A percentile compares a stretch with the other conserved stretches of the same genome.
Conservation (phyloP, 2,113 vertebrate genomes). For the Rhinopomastus cyanomelas region DNA sequence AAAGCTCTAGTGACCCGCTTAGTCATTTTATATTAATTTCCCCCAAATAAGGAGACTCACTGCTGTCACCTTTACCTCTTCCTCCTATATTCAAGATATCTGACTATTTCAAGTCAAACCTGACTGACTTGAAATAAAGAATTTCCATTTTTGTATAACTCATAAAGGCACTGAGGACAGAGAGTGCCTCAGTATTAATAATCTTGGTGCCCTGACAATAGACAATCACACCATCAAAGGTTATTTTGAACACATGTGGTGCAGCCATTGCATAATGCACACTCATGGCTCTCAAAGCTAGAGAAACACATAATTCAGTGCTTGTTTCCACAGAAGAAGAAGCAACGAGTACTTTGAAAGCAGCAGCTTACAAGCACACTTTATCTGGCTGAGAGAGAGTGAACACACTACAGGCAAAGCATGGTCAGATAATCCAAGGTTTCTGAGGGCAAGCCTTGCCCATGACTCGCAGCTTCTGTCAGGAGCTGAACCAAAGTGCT, state of each 20-base stretch:
- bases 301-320: neutral
- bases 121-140: neutral
- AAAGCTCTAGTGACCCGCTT: neutral
- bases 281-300: neutral
- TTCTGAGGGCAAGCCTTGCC: neutral
- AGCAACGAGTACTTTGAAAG: neutral
- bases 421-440: neutral
- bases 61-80: neutral
- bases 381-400: neutral
- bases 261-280: neutral
- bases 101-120: too few relatives aligned
- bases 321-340: neutral
- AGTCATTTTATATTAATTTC: neutral
- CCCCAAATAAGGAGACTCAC: neutral
- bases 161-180: neutral
- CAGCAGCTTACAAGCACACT: neutral
- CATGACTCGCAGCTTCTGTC: neutral
- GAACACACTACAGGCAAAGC: neutral
- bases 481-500: neutral
- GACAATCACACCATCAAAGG: neutral
- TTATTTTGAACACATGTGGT: neutral
- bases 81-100: fast-evolving
- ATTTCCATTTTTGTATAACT: neutral
- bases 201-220: neutral
- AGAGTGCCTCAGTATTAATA: neutral